Conservation (phyloP, 2,888 invertebrate genomes). For the Amphimallon solstitiale region DNA sequence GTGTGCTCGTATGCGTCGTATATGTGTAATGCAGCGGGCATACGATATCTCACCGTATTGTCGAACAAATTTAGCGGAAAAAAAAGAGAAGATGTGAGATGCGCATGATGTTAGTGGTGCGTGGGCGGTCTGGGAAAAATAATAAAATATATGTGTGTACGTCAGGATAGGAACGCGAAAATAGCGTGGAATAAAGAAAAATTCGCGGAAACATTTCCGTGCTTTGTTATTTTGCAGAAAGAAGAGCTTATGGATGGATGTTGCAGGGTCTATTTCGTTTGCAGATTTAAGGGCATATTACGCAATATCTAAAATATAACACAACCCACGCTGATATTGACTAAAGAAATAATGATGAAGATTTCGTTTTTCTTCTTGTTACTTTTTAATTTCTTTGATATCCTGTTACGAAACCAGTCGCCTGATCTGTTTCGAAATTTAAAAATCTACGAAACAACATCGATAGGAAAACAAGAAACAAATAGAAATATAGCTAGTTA, state of each 20-base stretch:
- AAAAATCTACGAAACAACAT: too few species aligned
- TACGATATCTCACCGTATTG: constrained; percentile 26
- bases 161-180: not conserved
- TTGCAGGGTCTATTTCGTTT: not conserved
- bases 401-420: too few species aligned
- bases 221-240: constrained; percentile 24
- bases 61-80: constrained; percentile 32
- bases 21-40: not conserved
- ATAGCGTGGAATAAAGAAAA: not conserved
- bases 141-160: constrained; percentile 6
- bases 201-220: not conserved
- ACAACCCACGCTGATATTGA: too few species aligned
- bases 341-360: too few species aligned
- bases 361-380: too few species aligned
- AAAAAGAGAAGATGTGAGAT: not conserved
- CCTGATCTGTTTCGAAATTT: too few species aligned
- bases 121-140: constrained; percentile 11
- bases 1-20: not conserved
- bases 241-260: not conserved
- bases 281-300: constrained; percentile 14
- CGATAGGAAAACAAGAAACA: too few species aligned
- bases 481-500: too few species aligned
- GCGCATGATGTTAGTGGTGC: not conserved
- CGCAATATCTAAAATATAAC: not conserved
- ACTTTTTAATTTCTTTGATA: too few species aligned